Evolutionary conservation across 1,140 invertebrate species (phyloP).

Genomic region (Maniola jurtina): DNA sequence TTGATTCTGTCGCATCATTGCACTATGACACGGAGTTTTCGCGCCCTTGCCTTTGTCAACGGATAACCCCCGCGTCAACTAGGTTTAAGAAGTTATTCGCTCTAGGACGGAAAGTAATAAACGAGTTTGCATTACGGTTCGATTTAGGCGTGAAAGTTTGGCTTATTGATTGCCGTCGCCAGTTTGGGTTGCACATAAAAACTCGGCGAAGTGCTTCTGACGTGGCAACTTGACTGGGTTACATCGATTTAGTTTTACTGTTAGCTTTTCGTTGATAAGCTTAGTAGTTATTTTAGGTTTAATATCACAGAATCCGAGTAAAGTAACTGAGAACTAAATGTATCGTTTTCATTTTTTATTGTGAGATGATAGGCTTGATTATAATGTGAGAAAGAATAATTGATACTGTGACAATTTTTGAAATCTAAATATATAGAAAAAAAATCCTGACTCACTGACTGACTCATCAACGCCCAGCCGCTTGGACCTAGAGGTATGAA

Average conservation of each 20-base stretch:
- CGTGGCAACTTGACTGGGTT: neutral
- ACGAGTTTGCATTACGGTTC: slow-evolving; percentile 44
- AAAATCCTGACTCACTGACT: no score
- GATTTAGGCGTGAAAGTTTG: slow-evolving; percentile 37
- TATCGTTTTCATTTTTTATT: no score
- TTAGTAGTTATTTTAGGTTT: no score
- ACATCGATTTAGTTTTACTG: neutral
- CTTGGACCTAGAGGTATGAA: no score
- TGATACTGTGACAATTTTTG: no score
- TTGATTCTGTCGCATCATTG: slow-evolving; percentile 17
- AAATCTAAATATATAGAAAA: no score
- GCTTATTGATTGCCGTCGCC: slow-evolving; percentile 27
- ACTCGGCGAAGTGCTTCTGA: slow-evolving; percentile 5
- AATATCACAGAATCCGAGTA: no score
- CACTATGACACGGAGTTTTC: slow-evolving; percentile 39
- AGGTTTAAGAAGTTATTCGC: slow-evolving; percentile 68
- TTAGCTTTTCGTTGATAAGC: neutral
- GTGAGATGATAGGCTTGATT: no score
- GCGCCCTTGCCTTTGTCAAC: slow-evolving; percentile 66
- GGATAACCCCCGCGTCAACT: slow-evolving; percentile 61
- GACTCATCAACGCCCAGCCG: no score
- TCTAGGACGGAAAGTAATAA: slow-evolving; percentile 61
- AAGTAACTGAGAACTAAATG: no score
- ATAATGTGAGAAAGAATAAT: no score
- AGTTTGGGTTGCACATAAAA: slow-evolving; percentile 18